Evolutionary conservation across 35 echinoderm and acorn worm species (phyloP).

Genomic region (Apostichopus japonicus): DNA sequence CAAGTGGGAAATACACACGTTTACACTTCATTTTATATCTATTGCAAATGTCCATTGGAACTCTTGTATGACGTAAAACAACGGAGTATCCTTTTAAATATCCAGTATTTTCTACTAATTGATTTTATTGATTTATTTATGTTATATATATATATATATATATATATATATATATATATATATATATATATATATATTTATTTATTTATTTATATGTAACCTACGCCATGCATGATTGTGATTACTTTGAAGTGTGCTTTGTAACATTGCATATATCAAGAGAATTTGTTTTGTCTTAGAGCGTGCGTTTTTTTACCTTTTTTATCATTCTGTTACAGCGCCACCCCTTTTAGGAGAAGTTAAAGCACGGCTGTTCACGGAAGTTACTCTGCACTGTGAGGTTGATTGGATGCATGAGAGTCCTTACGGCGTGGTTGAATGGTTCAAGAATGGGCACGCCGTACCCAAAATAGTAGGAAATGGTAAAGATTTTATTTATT

Average conservation of each 20-base stretch:
- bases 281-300: not conserved
- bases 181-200: no score
- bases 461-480: not conserved
- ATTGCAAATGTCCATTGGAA: no score
- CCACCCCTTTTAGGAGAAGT: conserved; percentile 19
- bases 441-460: conserved; percentile 14
- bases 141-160: no score
- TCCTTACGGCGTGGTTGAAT: not conserved
- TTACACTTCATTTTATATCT: no score
- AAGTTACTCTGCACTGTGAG: not conserved
- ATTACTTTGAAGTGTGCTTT: not conserved
- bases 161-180: no score
- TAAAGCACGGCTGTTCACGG: not conserved
- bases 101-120: no score
- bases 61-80: no score
- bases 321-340: not conserved
- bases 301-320: not conserved
- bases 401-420: conserved; percentile 34
- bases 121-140: no score
- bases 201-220: no score
- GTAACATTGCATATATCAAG: not conserved
- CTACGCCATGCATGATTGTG: no score
- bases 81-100: no score
- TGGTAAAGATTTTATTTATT: not conserved
- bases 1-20: no score